Conservation (phyloP, 2,888 invertebrate genomes). For the Tetramorium bicarinatum region DNA sequence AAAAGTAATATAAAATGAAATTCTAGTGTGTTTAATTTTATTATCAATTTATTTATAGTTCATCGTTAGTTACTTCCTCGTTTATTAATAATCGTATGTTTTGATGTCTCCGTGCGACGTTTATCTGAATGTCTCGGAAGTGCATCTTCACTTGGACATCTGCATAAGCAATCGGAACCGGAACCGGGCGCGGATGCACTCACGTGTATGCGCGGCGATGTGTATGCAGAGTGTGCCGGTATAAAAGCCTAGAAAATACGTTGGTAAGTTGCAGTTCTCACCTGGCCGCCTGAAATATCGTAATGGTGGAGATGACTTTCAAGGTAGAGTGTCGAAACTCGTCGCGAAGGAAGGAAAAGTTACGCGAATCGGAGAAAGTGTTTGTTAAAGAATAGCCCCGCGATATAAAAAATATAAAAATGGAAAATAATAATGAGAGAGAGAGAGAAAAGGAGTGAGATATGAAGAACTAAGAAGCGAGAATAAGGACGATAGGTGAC, state of each 20-base stretch:
- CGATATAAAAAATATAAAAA: background rate
- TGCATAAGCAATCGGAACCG: slow-evolving; percentile 36
- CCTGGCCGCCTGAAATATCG: slow-evolving; percentile 79
- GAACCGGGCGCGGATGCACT: slow-evolving; percentile 54
- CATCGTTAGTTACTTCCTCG: slow-evolving; percentile 9
- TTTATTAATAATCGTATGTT: background rate
- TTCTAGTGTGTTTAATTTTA: background rate
- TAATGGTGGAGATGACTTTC: slow-evolving; percentile 80
- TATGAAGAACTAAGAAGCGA: background rate
- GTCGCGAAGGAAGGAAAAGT: slow-evolving; percentile 39
- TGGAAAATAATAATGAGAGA: slow-evolving; percentile 6
- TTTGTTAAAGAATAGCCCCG: slow-evolving; percentile 47
- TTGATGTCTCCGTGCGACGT: slow-evolving; percentile 1
- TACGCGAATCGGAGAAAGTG: slow-evolving; percentile 53
- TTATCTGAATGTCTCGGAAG: slow-evolving; percentile 46
- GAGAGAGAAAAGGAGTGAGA: slow-evolving; percentile 8
- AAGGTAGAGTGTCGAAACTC: slow-evolving; percentile 79
- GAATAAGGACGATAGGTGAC: background rate
- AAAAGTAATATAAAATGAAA: background rate
- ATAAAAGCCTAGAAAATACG: slow-evolving; percentile 82
- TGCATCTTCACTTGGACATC: slow-evolving; percentile 36
- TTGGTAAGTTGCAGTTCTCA: slow-evolving; percentile 84
- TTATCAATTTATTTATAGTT: background rate
- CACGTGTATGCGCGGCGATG: slow-evolving; percentile 65
- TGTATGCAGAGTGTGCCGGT: slow-evolving; percentile 72